phyloP scores from a whole-genome alignment of 2,888 invertebrate species.

The Drosophila longiperda region DNA sequence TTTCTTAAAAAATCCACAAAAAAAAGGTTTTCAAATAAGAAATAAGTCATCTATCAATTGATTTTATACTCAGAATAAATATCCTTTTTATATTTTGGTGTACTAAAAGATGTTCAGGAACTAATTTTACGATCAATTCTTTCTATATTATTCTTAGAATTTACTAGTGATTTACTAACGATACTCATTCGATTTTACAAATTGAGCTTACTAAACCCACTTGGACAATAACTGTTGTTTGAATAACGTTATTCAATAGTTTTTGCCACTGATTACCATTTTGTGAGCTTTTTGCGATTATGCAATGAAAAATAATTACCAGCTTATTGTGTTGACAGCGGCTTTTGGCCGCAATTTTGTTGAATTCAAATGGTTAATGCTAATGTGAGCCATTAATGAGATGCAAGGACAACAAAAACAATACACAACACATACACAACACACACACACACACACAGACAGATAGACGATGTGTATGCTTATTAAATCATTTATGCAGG shows the following conservation, averaged over 20 bases:
- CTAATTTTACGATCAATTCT: neutral
- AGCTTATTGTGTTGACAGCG: constrained; percentile 46
- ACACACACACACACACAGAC: constrained; percentile 14
- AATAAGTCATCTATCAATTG: neutral
- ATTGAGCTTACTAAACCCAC: neutral
- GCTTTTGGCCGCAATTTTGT: constrained; percentile 30
- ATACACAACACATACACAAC: constrained; percentile 6
- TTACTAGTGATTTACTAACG: neutral
- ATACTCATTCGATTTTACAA: neutral
- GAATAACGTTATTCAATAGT: constrained; percentile 2
- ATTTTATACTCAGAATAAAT: too few relatives aligned
- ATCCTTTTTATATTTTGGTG: neutral
- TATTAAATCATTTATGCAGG: constrained; percentile 80
- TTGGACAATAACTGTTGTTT: neutral
- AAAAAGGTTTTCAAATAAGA: neutral
- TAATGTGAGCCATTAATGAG: constrained; percentile 61
- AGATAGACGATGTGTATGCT: constrained; percentile 43
- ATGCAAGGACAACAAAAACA: constrained; percentile 34
- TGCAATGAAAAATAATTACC: constrained; percentile 41
- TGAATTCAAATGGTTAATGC: constrained; percentile 60
- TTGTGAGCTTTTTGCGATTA: constrained; percentile 10
- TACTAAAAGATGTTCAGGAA: neutral
- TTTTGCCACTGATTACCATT: constrained; percentile 8
- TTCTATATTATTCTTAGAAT: neutral
- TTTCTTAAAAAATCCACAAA: neutral